Conservation (phyloP, 2,797 vertebrate genomes). For the Pipistrellus nathusii region DNA sequence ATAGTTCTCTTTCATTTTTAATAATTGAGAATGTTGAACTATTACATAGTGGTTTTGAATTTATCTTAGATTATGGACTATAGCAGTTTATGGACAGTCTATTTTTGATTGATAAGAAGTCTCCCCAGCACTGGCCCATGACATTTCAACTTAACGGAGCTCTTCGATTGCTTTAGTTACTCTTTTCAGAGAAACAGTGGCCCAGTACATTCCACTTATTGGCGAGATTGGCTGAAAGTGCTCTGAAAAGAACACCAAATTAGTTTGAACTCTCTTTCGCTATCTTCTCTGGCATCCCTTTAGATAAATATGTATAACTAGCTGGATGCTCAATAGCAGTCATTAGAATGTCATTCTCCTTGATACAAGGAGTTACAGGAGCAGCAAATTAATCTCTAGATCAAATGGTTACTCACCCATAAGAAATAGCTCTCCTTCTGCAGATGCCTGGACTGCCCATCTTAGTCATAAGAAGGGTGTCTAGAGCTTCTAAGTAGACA, state of each 20-base stretch:
- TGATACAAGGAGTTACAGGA: constrained; percentile 54
- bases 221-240: constrained; percentile 39
- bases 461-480: neutral
- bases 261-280: constrained; percentile 55
- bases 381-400: constrained; percentile 48
- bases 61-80: constrained; percentile 24
- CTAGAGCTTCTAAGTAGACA: neutral
- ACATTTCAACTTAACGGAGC: constrained; percentile 31
- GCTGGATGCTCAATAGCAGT: constrained; percentile 43
- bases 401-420: constrained; percentile 36
- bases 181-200: constrained; percentile 54
- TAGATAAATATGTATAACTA: constrained; percentile 50
- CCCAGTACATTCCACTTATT: constrained; percentile 37
- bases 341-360: constrained; percentile 69
- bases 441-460: neutral
- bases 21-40: constrained; percentile 72
- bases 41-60: constrained; percentile 38
- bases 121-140: constrained; percentile 7
- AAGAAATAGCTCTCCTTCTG: constrained; percentile 48
- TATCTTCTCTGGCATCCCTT: constrained; percentile 42
- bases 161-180: constrained; percentile 25
- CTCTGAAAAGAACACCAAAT: constrained; percentile 52
- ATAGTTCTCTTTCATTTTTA: constrained; percentile 71
- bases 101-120: constrained; percentile 15
- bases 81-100: neutral